Evolutionary conservation across 2,113 vertebrate genomes (phyloP), one percentile per base, ranked within the genome.

Genomic region (Hiodon tergisus): DNA sequence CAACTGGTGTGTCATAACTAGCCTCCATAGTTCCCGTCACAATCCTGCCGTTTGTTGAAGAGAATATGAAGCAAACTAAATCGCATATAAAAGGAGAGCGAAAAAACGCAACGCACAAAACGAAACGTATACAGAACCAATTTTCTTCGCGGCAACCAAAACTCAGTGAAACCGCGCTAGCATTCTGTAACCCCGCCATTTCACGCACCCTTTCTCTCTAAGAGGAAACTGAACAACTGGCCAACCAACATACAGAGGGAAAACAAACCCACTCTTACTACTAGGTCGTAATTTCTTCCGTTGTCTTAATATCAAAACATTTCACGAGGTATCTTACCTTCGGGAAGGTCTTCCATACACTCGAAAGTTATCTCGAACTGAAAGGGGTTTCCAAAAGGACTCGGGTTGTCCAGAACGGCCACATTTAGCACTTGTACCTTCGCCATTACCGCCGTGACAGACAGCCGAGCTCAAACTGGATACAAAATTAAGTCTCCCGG

Each of bases 341-440:
- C 94, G 0, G 91, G 89, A 55, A 96, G 85, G 78, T 94, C 92
- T 79, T 96, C 95, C 89, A 83, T 95, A 85, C 94, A 96, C 77
- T 96, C 95, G 85, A 96, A 96, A 10, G 93, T 96, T 79, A 96
- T 93, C 86, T 96, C 94, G 81, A 96, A 96, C 82, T 95, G 95
- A 78, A 96, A 96, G 0, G 95, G 95, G 70, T 93, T 95, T 83
- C 93, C 88, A 84, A 96, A 96, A 1, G 91, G 93, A 71, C 93
- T 93, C 51, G 95, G 94, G 82, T 96, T 96, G 84, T 96, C 94
- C 87, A 96, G 81, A 3, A 96, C 92, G 55, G 92, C 90, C 13
- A 95, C 93, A 52, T 96, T 96, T 78, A 95, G 79, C 75, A 96
- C 94, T 78, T 95, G 94, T 17, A 96, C 95, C 81, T 95, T 96